These are phyloP conservation scores for Gymnoscopelus braueri DNA, from an alignment of 2,797 vertebrate species.

Conservation along the genomic window DNA sequence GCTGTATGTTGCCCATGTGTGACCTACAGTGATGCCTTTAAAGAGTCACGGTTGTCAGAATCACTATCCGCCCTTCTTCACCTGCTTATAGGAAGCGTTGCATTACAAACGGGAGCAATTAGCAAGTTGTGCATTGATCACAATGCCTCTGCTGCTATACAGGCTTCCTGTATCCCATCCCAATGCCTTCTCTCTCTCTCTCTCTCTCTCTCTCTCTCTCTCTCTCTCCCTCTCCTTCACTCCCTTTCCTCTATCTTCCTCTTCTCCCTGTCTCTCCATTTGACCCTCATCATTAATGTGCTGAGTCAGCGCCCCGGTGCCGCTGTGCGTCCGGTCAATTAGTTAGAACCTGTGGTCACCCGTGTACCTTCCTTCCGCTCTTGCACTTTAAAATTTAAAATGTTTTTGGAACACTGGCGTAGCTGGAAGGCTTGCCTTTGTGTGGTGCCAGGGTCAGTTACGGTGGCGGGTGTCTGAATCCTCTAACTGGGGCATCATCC, in stretches of 20 bases:
- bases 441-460: slow-evolving; percentile 52
- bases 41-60: neutral
- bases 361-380: slow-evolving; percentile 35
- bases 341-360: slow-evolving; percentile 59
- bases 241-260: slow-evolving; percentile 28
- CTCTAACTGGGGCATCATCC: slow-evolving; percentile 54
- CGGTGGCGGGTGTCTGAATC: slow-evolving; percentile 50
- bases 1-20: too few relatives aligned
- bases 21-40: neutral
- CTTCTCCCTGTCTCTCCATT: slow-evolving; percentile 36
- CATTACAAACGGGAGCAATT: slow-evolving; percentile 28
- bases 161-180: slow-evolving; percentile 10
- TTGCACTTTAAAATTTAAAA: slow-evolving; percentile 43
- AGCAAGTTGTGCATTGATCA: slow-evolving; percentile 6
- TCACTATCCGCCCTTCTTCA: neutral
- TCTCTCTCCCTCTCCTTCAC: slow-evolving; percentile 12
- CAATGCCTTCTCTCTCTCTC: too few relatives aligned
- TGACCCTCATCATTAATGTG: slow-evolving; percentile 54
- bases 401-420: slow-evolving; percentile 41
- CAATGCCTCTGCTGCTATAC: slow-evolving; percentile 25
- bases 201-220: too few relatives aligned
- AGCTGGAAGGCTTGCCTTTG: slow-evolving; percentile 27
- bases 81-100: slow-evolving; percentile 9
- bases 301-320: slow-evolving; percentile 57
- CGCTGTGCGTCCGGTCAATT: slow-evolving; percentile 53